Conservation (phyloP, 2,113 vertebrate genomes). For the Oenanthe melanoleuca region DNA sequence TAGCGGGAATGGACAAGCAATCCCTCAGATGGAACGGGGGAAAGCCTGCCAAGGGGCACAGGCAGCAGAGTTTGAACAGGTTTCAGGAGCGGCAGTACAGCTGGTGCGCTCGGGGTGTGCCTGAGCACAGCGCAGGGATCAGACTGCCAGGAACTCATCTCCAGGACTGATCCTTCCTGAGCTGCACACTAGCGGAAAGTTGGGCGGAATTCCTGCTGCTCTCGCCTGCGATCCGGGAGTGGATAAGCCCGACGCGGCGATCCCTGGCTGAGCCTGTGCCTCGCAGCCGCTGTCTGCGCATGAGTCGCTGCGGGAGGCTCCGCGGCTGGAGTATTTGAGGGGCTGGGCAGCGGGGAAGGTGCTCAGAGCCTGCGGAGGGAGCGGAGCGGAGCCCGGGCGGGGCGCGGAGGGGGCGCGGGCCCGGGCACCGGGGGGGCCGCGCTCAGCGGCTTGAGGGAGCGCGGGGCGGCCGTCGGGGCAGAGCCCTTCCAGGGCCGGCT, state of each 20-base stretch:
- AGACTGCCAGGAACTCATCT: not conserved
- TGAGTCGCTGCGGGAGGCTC: conserved; percentile 22
- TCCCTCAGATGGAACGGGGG: not conserved
- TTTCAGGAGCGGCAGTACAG: not conserved
- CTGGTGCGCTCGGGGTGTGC: fast-evolving
- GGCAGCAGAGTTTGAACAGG: fast-evolving
- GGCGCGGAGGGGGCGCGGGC: not conserved
- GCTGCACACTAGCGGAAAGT: not conserved
- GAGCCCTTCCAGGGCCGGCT: no score
- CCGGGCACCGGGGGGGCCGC: not conserved
- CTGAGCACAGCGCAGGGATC: not conserved
- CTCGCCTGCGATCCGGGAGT: not conserved
- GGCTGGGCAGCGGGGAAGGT: not conserved
- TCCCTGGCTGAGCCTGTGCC: conserved; percentile 1
- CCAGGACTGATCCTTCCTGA: not conserved
- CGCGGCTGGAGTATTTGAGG: conserved; percentile 9
- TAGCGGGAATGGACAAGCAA: not conserved
- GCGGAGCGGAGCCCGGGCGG: not conserved
- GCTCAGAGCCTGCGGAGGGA: not conserved
- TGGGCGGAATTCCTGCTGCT: not conserved
- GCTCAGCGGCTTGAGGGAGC: not conserved
- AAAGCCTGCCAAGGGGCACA: not conserved
- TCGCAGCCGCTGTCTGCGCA: not conserved
- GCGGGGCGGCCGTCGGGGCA: not conserved
- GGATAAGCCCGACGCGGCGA: not conserved